A percentile compares a stretch with the other conserved stretches of the same genome.
Conservation (phyloP, 2,113 vertebrate genomes). For the Toxotes chatareus region DNA sequence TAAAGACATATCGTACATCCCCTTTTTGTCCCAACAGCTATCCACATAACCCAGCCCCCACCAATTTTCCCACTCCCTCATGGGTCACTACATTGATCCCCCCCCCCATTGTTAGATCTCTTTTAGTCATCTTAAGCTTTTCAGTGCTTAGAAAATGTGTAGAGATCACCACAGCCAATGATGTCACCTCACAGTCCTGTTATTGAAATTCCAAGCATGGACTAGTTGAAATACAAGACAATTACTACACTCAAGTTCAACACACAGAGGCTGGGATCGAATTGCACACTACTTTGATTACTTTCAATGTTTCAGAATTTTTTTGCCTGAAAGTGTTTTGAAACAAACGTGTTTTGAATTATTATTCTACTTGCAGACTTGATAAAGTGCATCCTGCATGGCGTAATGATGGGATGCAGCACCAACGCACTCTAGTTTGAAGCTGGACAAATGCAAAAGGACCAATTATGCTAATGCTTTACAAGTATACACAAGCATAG, state of each 20-base stretch:
- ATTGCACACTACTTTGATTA: not conserved
- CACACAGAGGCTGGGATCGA: not conserved
- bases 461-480: not conserved
- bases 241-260: conserved; percentile 8
- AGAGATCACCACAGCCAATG: conserved; percentile 42
- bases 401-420: not conserved
- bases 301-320: not conserved
- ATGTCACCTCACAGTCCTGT: conserved; percentile 60
- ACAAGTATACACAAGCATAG: not conserved
- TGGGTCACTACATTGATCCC: conserved; percentile 20
- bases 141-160: conserved; percentile 40
- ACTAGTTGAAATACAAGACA: conserved; percentile 32
- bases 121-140: conserved; percentile 59
- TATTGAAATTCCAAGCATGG: conserved; percentile 74
- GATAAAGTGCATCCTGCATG: not conserved
- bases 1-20: conserved; percentile 7
- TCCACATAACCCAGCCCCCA: not conserved
- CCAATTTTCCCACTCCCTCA: not conserved
- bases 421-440: not conserved
- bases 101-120: conserved; percentile 42
- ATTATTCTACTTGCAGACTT: not conserved
- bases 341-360: not conserved
- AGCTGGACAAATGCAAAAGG: not conserved
- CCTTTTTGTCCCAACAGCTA: conserved; percentile 33
- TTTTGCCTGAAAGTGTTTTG: not conserved